Percentiles rank a stretch among this genome's conserved stretches.
phyloP scores from a whole-genome alignment of 2,888 invertebrate species.

The Petrophora chlorosata region DNA sequence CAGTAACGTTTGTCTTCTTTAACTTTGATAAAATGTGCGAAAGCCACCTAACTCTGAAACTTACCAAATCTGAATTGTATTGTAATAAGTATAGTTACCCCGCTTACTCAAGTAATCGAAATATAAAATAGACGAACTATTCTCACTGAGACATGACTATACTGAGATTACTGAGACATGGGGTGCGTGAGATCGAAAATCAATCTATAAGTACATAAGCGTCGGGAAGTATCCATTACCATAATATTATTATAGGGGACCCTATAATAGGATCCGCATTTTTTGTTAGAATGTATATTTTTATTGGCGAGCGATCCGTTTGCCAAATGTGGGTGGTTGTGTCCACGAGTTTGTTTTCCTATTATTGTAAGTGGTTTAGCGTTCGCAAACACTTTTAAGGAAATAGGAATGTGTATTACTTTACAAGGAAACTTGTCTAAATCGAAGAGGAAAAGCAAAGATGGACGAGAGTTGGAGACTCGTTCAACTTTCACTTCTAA shows the following conservation, averaged over 20 bases:
- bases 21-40: too few species aligned
- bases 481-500: too few species aligned
- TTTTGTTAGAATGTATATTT: constrained; percentile 32
- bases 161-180: constrained; percentile 12
- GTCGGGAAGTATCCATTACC: constrained; percentile 57
- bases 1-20: too few species aligned
- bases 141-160: too few species aligned
- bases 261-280: constrained; percentile 29
- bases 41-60: too few species aligned
- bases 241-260: constrained; percentile 58
- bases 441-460: too few species aligned
- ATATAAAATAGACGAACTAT: too few species aligned
- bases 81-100: too few species aligned
- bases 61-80: too few species aligned
- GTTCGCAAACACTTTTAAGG: constrained; percentile 13
- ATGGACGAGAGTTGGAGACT: too few species aligned
- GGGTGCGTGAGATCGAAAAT: constrained; percentile 47
- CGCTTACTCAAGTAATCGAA: too few species aligned
- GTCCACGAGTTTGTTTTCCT: constrained; percentile 20
- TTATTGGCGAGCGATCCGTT: constrained; percentile 32
- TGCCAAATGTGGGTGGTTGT: constrained; percentile 22
- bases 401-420: background rate
- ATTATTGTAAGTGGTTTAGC: constrained; percentile 26
- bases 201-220: constrained; percentile 58
- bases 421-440: too few species aligned